These are phyloP conservation scores for Pogonophryne albipinna DNA, from an alignment of 2,797 vertebrate species.

Conservation along the genomic window DNA sequence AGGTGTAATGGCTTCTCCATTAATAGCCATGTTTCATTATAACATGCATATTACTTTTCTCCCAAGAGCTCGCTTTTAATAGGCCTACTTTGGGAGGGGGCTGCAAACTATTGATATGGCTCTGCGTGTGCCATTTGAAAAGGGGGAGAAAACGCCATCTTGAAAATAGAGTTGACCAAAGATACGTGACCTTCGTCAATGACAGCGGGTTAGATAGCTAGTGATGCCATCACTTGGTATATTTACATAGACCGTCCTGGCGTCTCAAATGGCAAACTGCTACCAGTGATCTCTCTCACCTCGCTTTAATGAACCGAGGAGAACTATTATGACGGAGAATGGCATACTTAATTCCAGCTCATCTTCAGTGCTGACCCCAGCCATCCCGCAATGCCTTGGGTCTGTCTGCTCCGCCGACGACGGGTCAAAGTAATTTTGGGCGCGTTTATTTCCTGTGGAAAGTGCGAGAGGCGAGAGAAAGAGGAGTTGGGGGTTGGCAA, in stretches of 20 bases:
- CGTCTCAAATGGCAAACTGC: constrained; percentile 80
- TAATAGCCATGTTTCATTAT: constrained; percentile 92
- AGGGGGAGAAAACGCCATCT: constrained; percentile 57
- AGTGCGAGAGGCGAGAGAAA: constrained; percentile 74
- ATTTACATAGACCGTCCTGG: constrained; percentile 84
- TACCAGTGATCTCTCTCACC: constrained; percentile 93
- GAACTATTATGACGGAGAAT: constrained; percentile 96
- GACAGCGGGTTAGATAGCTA: constrained; percentile 73
- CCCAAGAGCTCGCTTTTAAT: constrained; percentile 89
- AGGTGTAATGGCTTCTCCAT: constrained; percentile 88
- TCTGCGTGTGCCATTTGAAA: constrained; percentile 76
- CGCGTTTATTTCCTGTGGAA: constrained; percentile 96
- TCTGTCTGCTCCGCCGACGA: constrained; percentile 91
- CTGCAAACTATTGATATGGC: constrained; percentile 81
- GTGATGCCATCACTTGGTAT: constrained; percentile 76
- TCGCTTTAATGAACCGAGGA: constrained; percentile 96
- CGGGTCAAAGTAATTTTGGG: constrained; percentile 98
- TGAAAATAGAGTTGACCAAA: constrained; percentile 85
- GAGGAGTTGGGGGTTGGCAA: constrained; percentile 49
- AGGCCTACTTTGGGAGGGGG: constrained; percentile 78
- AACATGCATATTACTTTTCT: constrained; percentile 90
- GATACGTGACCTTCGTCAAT: constrained; percentile 86
- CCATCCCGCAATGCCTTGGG: constrained; percentile 91
- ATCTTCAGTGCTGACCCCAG: constrained; percentile 92
- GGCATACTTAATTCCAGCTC: constrained; percentile 99